Evolutionary conservation across 2,888 invertebrate species (phyloP).

Genomic region (Melieria omissa): DNA sequence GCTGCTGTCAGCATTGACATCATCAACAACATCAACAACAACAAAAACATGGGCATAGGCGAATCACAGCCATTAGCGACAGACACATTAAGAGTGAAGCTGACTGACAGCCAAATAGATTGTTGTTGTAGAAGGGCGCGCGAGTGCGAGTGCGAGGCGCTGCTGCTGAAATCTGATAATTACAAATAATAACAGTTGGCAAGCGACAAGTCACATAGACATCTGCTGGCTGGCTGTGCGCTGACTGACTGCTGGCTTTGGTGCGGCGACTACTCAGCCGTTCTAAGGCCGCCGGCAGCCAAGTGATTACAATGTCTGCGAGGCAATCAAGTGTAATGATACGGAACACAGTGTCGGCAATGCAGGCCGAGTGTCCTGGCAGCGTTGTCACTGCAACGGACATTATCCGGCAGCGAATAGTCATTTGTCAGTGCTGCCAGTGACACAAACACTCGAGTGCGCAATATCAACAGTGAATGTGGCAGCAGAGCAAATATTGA

Average conservation of each 20-base stretch:
- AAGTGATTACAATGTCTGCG: slow-evolving; percentile 38
- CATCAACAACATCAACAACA: not conserved
- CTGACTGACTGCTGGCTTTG: too few species aligned
- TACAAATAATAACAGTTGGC: slow-evolving; percentile 15
- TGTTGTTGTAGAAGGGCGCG: not conserved
- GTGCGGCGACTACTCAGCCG: too few species aligned
- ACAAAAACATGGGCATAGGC: slow-evolving; percentile 7
- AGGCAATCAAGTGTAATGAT: slow-evolving; percentile 57
- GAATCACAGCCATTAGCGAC: not conserved
- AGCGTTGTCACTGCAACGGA: slow-evolving; percentile 50
- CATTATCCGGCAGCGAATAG: slow-evolving; percentile 21
- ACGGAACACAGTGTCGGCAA: slow-evolving; percentile 45
- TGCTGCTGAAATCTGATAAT: slow-evolving; percentile 25
- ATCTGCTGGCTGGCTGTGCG: not conserved
- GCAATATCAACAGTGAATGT: slow-evolving; percentile 34
- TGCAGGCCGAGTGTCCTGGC: slow-evolving; percentile 22
- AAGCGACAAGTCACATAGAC: not conserved
- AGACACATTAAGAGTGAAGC: slow-evolving; percentile 9
- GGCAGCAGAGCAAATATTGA: slow-evolving; percentile 53
- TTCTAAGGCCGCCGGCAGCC: not conserved
- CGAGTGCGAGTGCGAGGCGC: not conserved
- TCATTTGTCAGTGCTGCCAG: too few species aligned
- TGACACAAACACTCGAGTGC: not conserved
- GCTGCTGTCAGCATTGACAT: not conserved
- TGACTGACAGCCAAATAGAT: not conserved